Conservation (phyloP, 1,140 invertebrate species). For the Zaprionus vittiger region DNA sequence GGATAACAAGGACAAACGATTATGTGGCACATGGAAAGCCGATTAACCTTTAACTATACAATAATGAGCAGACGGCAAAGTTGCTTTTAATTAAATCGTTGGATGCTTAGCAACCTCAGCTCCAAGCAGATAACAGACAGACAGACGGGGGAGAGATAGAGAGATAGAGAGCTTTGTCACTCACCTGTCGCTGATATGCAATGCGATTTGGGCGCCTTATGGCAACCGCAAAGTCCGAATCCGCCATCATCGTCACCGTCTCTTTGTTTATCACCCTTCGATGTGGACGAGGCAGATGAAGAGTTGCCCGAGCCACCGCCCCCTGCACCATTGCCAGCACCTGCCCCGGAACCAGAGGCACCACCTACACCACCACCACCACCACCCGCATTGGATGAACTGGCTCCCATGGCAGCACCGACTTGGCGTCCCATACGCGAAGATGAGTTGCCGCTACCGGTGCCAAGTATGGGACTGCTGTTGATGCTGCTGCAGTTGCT, state of each 20-base stretch:
- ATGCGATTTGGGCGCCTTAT: constrained; percentile 83
- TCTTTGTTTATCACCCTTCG: constrained; percentile 60
- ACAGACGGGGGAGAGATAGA: background rate
- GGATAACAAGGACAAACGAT: background rate
- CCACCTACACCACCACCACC: background rate
- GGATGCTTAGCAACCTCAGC: background rate
- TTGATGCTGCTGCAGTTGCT: constrained; percentile 29
- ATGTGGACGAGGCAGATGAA: constrained; percentile 17
- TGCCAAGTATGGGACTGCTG: constrained; percentile 32
- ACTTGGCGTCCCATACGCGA: constrained; percentile 40
- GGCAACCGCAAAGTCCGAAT: constrained; percentile 74
- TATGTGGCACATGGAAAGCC: too few relatives aligned
- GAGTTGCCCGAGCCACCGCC: constrained; percentile 6
- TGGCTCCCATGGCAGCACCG: constrained; percentile 25
- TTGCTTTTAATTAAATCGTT: background rate
- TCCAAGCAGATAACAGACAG: background rate
- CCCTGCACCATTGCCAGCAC: background rate
- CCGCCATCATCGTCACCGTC: constrained; percentile 39
- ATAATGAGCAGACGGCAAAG: too few relatives aligned
- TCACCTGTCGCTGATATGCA: constrained; percentile 84
- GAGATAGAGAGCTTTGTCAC: constrained; percentile 7
- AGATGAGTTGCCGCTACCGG: constrained; percentile 4
- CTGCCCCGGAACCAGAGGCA: constrained; percentile 1
- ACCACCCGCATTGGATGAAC: background rate
- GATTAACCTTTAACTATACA: too few relatives aligned